Evolutionary conservation across 2,797 vertebrate species (phyloP).

Genomic region (Micromesistius poutassou): DNA sequence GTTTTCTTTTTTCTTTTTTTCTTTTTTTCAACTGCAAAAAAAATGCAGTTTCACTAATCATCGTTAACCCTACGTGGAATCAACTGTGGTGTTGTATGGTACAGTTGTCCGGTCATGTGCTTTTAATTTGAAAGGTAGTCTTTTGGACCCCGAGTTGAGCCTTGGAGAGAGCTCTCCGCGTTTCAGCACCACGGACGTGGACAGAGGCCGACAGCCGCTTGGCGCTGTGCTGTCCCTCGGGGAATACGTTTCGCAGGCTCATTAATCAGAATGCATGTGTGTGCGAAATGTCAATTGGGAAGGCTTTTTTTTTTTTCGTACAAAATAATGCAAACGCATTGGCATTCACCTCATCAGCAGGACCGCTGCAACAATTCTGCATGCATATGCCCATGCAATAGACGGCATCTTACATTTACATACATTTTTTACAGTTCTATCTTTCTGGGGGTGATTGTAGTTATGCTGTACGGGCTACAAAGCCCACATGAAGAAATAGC

Average conservation of each 20-base stretch:
- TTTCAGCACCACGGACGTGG: constrained; percentile 90
- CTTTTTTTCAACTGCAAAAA: not conserved
- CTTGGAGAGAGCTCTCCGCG: not conserved
- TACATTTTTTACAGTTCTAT: not conserved
- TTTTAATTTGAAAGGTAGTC: not conserved
- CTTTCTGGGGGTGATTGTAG: not conserved
- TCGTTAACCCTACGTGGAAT: not conserved
- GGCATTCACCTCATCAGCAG: not conserved
- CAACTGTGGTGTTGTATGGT: not conserved
- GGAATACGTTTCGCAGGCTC: constrained; percentile 4
- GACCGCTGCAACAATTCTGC: not conserved
- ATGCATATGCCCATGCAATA: not conserved
- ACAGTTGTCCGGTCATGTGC: not conserved
- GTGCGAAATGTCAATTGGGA: not conserved
- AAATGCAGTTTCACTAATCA: not conserved
- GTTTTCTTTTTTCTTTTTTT: not conserved
- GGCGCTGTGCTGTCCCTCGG: constrained; percentile 13
- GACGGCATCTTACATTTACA: not conserved
- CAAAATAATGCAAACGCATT: not conserved
- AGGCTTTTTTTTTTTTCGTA: not conserved
- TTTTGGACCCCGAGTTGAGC: not conserved
- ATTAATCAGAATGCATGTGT: not conserved
- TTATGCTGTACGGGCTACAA: too few relatives aligned
- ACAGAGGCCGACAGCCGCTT: constrained; percentile 46
- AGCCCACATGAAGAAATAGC: not conserved